Evolutionary conservation across 2,113 vertebrate species (phyloP).

Genomic region (Syngnathus scovelli): DNA sequence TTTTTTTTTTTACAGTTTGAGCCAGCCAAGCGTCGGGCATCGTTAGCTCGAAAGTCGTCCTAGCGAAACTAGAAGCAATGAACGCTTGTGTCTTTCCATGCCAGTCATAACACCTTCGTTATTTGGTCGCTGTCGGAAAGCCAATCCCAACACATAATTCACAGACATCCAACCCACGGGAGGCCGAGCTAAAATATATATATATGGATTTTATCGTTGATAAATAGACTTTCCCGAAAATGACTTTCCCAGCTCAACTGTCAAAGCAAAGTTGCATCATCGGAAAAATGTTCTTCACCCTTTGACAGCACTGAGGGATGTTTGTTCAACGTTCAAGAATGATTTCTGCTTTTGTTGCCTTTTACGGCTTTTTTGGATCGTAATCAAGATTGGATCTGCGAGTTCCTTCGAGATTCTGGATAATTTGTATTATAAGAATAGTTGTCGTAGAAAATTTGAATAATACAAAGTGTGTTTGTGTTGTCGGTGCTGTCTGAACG

Average conservation of each 20-base stretch:
- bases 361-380: conserved; percentile 31
- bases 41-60: conserved; percentile 35
- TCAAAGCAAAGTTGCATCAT: conserved; percentile 50
- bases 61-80: conserved; percentile 54
- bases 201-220: conserved; percentile 48
- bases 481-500: conserved; percentile 14
- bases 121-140: conserved; percentile 50
- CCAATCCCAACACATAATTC: conserved; percentile 60
- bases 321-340: conserved; percentile 51
- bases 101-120: conserved; percentile 68
- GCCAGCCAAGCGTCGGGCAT: conserved; percentile 45
- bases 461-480: too few relatives aligned
- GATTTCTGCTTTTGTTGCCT: conserved; percentile 44
- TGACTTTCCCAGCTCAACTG: conserved; percentile 45
- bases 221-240: conserved; percentile 40
- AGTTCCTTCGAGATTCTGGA: background rate
- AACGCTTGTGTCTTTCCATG: conserved; percentile 61
- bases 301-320: conserved; percentile 51
- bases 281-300: conserved; percentile 41
- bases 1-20: conserved; percentile 5
- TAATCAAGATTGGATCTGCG: conserved; percentile 11
- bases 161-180: conserved; percentile 40
- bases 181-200: conserved; percentile 24
- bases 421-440: background rate
- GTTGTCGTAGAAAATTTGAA: background rate